Evolutionary conservation across 2,797 vertebrate species (phyloP).

Genomic region (Ctenosaura bakeri): DNA sequence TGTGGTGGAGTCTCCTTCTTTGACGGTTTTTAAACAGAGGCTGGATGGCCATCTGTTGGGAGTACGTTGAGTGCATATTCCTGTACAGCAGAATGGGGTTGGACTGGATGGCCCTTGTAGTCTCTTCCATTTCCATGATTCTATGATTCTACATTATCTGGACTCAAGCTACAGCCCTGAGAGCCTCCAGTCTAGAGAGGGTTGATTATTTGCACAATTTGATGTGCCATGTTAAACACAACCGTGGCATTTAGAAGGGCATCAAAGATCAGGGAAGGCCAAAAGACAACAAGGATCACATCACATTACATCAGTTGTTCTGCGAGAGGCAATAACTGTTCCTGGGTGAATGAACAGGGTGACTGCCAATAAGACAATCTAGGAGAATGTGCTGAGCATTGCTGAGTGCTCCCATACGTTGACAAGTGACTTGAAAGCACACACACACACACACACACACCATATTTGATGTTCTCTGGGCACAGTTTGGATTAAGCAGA

Average conservation of each 20-base stretch:
- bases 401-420: neutral
- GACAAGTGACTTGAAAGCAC: too few species aligned
- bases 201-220: slow-evolving; percentile 16
- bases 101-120: too few species aligned
- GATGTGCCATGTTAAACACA: neutral
- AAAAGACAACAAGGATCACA: slow-evolving; percentile 19
- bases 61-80: too few species aligned
- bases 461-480: too few species aligned
- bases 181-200: neutral
- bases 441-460: too few species aligned
- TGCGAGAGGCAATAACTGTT: neutral
- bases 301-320: neutral
- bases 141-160: neutral
- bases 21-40: too few species aligned
- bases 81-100: too few species aligned
- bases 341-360: neutral
- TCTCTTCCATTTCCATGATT: too few species aligned
- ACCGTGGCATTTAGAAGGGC: slow-evolving; percentile 2
- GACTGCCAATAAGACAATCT: neutral
- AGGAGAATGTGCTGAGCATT: neutral
- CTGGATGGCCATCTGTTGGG: too few species aligned
- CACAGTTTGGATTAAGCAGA: too few species aligned
- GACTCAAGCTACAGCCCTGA: neutral
- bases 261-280: slow-evolving; percentile 17
- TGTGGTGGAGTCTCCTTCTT: too few species aligned